These are phyloP conservation scores for Eclectus roratus DNA, from an alignment of 2,113 vertebrate genomes.

Conservation along the genomic window DNA sequence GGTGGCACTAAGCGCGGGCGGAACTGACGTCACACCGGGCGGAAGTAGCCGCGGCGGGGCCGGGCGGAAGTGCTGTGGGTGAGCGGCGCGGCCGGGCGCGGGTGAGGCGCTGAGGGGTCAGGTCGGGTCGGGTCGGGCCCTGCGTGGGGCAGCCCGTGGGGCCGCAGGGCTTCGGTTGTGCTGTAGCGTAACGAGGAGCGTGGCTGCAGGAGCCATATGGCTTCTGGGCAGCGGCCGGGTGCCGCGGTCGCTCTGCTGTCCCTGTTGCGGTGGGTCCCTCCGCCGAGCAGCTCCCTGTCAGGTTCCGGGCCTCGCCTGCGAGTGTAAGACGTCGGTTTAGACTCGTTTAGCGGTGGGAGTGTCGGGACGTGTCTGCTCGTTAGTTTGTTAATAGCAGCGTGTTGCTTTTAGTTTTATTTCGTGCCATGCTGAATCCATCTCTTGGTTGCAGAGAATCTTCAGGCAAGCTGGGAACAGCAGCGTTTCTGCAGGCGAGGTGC, in stretches of 20 bases:
- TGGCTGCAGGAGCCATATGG: fast-evolving
- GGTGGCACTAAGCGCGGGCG: not conserved
- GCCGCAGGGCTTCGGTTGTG: not conserved
- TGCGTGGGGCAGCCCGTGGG: not conserved
- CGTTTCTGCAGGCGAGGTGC: not conserved
- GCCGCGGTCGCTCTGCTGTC: not conserved
- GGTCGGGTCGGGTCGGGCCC: no score
- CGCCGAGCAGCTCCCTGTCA: not conserved
- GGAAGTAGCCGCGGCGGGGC: not conserved
- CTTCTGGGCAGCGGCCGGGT: fast-evolving
- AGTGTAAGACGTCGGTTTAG: not conserved
- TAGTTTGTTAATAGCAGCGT: not conserved
- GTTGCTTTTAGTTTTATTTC: not conserved
- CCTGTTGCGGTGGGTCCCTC: not conserved
- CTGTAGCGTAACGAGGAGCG: fast-evolving
- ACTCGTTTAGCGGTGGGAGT: not conserved
- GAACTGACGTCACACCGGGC: not conserved
- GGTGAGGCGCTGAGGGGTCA: not conserved
- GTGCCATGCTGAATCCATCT: not conserved
- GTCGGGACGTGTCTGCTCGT: not conserved
- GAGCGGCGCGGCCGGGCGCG: not conserved
- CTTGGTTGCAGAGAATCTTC: not conserved
- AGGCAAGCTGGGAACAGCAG: not conserved
- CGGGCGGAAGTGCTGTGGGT: not conserved
- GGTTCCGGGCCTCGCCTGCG: not conserved